Percentiles rank a stretch among this genome's conserved stretches.
Conservation (phyloP, 2,888 invertebrate genomes). For the Gnatocerus cornutus region DNA sequence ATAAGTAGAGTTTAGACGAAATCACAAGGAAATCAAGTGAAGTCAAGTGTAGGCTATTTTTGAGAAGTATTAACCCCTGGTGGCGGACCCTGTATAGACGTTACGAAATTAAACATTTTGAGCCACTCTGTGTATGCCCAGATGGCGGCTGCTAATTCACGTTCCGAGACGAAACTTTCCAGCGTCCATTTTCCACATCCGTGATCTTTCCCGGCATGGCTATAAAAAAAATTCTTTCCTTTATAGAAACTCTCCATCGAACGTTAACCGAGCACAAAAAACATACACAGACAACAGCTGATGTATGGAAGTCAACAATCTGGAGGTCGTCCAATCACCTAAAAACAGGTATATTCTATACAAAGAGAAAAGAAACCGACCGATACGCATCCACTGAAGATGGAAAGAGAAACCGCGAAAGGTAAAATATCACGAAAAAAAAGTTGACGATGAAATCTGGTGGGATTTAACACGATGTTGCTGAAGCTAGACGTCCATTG, state of each 20-base stretch:
- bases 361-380: neutral
- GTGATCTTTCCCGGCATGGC: neutral
- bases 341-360: slow-evolving; percentile 41
- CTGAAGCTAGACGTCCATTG: neutral
- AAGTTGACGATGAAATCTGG: neutral
- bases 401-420: slow-evolving; percentile 4
- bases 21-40: too few species aligned
- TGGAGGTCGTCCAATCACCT: slow-evolving; percentile 51
- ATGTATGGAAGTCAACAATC: slow-evolving; percentile 60
- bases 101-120: too few species aligned
- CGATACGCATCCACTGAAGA: neutral
- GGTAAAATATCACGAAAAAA: neutral
- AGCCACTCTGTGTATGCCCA: too few species aligned
- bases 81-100: too few species aligned
- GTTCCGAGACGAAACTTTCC: neutral
- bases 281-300: slow-evolving; percentile 61
- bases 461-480: neutral
- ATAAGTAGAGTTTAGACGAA: too few species aligned
- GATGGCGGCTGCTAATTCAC: too few species aligned
- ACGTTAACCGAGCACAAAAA: slow-evolving; percentile 45
- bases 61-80: too few species aligned
- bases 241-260: slow-evolving; percentile 8
- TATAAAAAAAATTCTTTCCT: neutral
- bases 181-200: neutral
- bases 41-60: too few species aligned